These are phyloP conservation scores for Leptodactylus fallax DNA, from an alignment of 2,797 vertebrate genomes.

Conservation along the genomic window DNA sequence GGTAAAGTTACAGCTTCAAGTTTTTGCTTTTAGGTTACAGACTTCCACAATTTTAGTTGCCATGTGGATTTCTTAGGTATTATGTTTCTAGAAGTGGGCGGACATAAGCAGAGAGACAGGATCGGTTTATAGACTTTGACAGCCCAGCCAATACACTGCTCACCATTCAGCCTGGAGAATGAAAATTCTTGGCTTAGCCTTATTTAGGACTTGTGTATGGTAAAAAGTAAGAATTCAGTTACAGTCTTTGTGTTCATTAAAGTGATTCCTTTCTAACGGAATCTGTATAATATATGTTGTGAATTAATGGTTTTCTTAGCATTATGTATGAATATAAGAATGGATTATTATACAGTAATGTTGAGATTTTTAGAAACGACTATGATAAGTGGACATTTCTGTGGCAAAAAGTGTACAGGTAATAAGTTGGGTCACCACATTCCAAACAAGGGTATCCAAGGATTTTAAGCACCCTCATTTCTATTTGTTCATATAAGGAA, in stretches of 20 bases:
- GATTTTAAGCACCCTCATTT: neutral
- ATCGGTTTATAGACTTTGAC: neutral
- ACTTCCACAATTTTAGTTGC: neutral
- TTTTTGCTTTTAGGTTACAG: neutral
- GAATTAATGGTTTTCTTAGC: neutral
- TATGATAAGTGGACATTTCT: neutral
- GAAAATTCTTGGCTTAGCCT: no score
- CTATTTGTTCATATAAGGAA: neutral
- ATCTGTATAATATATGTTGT: neutral
- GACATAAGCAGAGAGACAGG: neutral
- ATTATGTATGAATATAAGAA: neutral
- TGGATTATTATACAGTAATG: no score
- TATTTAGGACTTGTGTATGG: neutral
- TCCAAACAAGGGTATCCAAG: neutral
- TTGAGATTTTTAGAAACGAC: neutral
- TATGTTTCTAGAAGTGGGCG: neutral
- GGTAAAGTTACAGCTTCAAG: neutral
- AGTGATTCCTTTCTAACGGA: neutral
- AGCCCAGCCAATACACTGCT: neutral
- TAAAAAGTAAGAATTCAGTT: neutral
- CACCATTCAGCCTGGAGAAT: neutral
- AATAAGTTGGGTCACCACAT: neutral
- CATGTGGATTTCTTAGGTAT: slow-evolving; percentile 42
- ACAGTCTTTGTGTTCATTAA: neutral
- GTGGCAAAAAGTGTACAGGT: neutral